Base-by-base conservation (phyloP, 2,113 vertebrate species). In the Cyphomyrus discorhynchus region DNA sequence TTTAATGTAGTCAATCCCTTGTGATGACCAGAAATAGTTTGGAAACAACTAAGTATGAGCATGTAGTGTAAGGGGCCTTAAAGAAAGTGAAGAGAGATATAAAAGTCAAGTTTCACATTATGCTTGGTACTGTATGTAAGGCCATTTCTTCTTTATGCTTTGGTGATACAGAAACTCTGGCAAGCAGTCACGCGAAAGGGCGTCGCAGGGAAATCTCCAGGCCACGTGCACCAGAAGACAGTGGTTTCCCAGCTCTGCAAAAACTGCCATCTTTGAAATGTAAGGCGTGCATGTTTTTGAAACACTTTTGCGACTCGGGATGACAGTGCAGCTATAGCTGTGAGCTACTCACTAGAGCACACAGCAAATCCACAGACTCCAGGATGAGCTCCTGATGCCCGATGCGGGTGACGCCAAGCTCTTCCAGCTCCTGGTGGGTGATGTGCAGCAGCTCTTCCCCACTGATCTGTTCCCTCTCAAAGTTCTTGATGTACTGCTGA, bases 381-480 rank as follows among this genome's bases (percentile, higher is more conserved):
- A 88, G 87, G 42, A 88, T 88, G 87, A 88, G 87, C 45, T 88
- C 87, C 87, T 88, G 87, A 45, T 88, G 87, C 5, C 87, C 87
- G 2, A 88, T 88, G 39, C 92, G 95, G 58, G 96, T 97, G 93
- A 98, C 96, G 0, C 97, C 97, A 85, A 98, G 94, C 92, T 98
- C 97, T 93, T 97, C 96, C 92, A 99, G 96, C 93, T 97, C 96
- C 93, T 98, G 96, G 89, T 97, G 96, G 24, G 97, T 98, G 93
- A 98, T 98, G 94, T 97, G 97, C 10, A 98, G 94, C 92, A 99
- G 94, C 93, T 96, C 97, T 86, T 98, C 97, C 0, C 97, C 97
- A 0, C 94, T 97, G 94, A 98, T 97, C 95, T 97, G 96, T 93
- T 98, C 97, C 56, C 96, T 94, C 94, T 98, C 97, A 88, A 99